A percentile compares a stretch with the other conserved stretches of the same genome.
Evolutionary conservation across 1,140 invertebrate species (phyloP).

Genomic region (Lepidotrigona ventralis): DNA sequence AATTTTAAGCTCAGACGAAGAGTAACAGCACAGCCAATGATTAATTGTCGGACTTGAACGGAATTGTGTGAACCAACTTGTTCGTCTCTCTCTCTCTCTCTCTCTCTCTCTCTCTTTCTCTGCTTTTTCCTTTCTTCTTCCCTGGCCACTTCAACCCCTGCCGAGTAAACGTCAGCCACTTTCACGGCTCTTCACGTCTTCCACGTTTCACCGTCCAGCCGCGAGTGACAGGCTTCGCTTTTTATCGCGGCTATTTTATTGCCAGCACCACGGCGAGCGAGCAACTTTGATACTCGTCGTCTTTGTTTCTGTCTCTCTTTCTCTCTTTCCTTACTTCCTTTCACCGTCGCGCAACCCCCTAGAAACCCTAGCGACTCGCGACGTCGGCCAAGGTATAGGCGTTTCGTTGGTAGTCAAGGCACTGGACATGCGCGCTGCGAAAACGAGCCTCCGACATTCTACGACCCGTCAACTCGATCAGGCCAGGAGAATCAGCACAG

Average conservation of each 20-base stretch:
- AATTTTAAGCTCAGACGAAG: conserved; percentile 61
- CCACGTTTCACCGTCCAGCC: conserved; percentile 16
- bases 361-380: conserved; percentile 48
- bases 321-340: not conserved
- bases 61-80: conserved; percentile 6
- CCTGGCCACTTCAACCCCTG: conserved; percentile 5
- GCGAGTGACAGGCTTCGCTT: conserved; percentile 31
- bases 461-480: not conserved
- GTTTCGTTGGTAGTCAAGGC: conserved; percentile 75
- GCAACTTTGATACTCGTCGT: conserved; percentile 62
- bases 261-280: conserved; percentile 52
- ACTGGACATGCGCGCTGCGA: conserved; percentile 72
- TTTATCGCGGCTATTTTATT: conserved; percentile 35
- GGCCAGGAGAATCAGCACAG: conserved; percentile 3
- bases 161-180: not conserved
- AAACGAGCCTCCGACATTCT: conserved; percentile 24
- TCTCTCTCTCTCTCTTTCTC: not conserved
- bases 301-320: not conserved
- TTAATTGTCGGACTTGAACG: conserved; percentile 27
- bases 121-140: not conserved
- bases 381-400: conserved; percentile 58
- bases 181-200: conserved; percentile 3
- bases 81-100: not conserved
- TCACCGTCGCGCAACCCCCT: conserved; percentile 1
- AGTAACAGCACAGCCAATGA: conserved; percentile 60